Evolutionary conservation across 2,888 invertebrate genomes (phyloP), one percentile per base, ranked within the genome.

Genomic region (Leptinotarsa rubiginosa): DNA sequence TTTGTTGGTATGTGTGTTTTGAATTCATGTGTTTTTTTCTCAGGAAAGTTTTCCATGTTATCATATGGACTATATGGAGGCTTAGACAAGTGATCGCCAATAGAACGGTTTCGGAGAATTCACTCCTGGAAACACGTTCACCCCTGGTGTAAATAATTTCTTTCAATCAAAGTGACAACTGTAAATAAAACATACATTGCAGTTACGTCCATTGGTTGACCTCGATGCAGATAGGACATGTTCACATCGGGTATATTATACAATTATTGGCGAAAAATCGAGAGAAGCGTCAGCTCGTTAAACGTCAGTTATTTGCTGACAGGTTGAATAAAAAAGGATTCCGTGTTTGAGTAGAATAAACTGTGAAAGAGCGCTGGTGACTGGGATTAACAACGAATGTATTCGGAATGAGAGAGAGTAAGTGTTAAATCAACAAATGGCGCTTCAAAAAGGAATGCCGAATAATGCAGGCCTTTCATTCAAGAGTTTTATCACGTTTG

Each of bases 141-240:
- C 2, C 1, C n/a, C 12, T 31, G 25, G n/a, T 10, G 12, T 31
- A 12, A 62, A 62, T 16, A 62, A 62, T 31, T n/a, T n/a, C 31
- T 10, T 3, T 0, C 25, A 4, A 3, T 31, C 62, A 7, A 16
- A 31, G 10, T 62, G 25, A 56, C 54, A 56, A 72, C 68, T 15
- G 56, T 4, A 22, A 15, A 69, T 69, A 69, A 4, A 50, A 15
- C 50, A 50, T 50, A 69, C 54, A 49, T 52, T 56, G 70, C 70
- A 67, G 70, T 16, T 50, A 25, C 56, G 56, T 76, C 74, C 54
- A 70, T 69, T 22, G 67, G 50, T 25, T 54, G 50, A 10, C 69
- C 69, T 70, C 41, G 76, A 76, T 76, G 74, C 65, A 76, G 76
- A 76, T 74, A 76, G 54, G 65, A 70, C 74, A 74, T 72, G 76